Evolutionary conservation across 2,113 vertebrate species (phyloP), one percentile per base, ranked within the genome.

Genomic region (Meles meles): DNA sequence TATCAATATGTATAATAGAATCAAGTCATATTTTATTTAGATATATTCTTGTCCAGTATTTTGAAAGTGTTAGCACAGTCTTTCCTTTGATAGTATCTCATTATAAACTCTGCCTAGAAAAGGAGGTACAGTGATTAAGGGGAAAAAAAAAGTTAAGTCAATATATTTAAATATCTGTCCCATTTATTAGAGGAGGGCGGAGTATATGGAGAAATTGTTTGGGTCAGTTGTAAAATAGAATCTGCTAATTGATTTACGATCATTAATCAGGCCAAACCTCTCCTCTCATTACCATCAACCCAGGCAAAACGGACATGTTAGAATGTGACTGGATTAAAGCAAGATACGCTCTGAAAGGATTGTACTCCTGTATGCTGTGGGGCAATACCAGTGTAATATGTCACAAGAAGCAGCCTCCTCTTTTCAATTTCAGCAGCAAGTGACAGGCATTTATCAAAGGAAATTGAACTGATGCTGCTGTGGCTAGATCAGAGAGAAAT

Each of bases 21-120:
- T 11, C 76, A 49, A 90, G 61, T 97, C 44, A 94, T 92, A 49
- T 82, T 97, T 96, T 96, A 97, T 72, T 97, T 96, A 97, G 61
- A 80, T 89, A 92, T 29, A 88, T n/a, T 94, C 76, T 84, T 92
- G 59, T 82, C 85, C 25, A 57, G 25, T 80, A 67, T 81, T 96
- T 94, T 93, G 23, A 86, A 92, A 88, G 6, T 85, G 29, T 71
- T 96, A 80, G 74, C 7, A 47, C 17, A 69, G 11, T 80, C 20
- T 80, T 96, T 84, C 82, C 92, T 71, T 18, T 55, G 18, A 55
- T 55, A 55, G 17, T 61, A 92, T n/a, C 31, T 93, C 12, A 93
- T 39, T 44, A 7, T 57, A 34, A 59, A 8, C 25, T 34, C 21
- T 83, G 55, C 34, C 59, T 49, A 90, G 11, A 29, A 95, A 95